Evolutionary conservation across 23 tunicate species (phyloP).

Genomic region (Styela plicata): DNA sequence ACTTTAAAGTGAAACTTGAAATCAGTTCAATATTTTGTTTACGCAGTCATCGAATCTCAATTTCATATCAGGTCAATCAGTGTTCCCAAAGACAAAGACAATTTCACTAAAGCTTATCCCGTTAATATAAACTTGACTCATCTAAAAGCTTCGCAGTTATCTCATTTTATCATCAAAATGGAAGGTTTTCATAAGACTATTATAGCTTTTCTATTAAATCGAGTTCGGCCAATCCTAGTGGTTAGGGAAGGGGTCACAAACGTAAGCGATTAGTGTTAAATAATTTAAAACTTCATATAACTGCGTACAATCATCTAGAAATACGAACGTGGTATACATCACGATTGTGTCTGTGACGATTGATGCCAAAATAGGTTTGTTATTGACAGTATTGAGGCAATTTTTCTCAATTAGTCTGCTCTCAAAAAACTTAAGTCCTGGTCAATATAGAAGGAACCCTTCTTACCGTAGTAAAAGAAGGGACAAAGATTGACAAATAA

Average conservation of each 20-base stretch:
- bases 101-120: not conserved
- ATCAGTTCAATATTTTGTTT: not conserved
- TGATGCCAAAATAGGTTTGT: not conserved
- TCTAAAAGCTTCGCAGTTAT: not conserved
- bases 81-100: not conserved
- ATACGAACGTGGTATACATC: not conserved
- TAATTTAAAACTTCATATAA: not conserved
- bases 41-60: not conserved
- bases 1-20: too few species aligned
- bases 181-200: too few species aligned
- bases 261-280: not conserved
- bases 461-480: too few species aligned
- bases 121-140: not conserved
- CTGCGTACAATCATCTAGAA: not conserved
- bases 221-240: not conserved
- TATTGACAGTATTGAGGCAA: too few species aligned
- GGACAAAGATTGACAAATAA: too few species aligned
- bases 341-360: not conserved
- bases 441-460: too few species aligned
- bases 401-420: too few species aligned
- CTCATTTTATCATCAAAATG: too few species aligned
- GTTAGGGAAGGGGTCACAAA: not conserved
- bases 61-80: not conserved
- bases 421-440: too few species aligned
- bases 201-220: too few species aligned